Evolutionary conservation across 2,888 invertebrate species (phyloP).

Genomic region (Catocala sponsa): DNA sequence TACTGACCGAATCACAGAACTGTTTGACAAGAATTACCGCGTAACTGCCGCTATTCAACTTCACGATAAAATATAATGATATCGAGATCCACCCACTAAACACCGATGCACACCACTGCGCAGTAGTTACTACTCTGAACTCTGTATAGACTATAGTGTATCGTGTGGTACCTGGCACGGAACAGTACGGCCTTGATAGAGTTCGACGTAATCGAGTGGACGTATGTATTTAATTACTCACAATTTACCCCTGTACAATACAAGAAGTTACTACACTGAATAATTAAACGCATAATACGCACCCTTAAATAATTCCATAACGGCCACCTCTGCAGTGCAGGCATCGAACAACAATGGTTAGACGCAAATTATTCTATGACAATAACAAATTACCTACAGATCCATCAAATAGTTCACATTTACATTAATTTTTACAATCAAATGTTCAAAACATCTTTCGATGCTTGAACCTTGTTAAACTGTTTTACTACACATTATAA

Average conservation of each 20-base stretch:
- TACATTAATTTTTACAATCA: conserved; percentile 19
- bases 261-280: conserved; percentile 1
- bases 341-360: conserved; percentile 33
- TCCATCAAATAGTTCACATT: conserved; percentile 3
- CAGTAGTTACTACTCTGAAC: conserved; percentile 54
- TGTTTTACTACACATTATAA: conserved; percentile 21
- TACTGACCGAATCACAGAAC: conserved; percentile 27
- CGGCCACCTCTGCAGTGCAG: conserved; percentile 23
- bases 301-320: conserved; percentile 52
- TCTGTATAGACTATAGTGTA: conserved; percentile 41
- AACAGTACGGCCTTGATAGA: conserved; percentile 80
- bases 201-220: conserved; percentile 68
- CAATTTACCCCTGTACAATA: conserved; percentile 23
- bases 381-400: conserved; percentile 30
- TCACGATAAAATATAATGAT: conserved; percentile 67
- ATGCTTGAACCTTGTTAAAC: background rate
- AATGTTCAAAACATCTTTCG: conserved; percentile 6
- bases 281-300: conserved; percentile 21
- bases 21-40: conserved; percentile 37
- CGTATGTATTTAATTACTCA: conserved; percentile 55
- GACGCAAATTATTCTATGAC: conserved; percentile 24
- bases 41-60: conserved; percentile 44
- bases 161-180: conserved; percentile 79
- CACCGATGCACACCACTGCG: conserved; percentile 57
- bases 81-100: conserved; percentile 77